phyloP scores from a whole-genome alignment of 64 coral and sea anemone genomes.

The Stichodactyla helianthus region DNA sequence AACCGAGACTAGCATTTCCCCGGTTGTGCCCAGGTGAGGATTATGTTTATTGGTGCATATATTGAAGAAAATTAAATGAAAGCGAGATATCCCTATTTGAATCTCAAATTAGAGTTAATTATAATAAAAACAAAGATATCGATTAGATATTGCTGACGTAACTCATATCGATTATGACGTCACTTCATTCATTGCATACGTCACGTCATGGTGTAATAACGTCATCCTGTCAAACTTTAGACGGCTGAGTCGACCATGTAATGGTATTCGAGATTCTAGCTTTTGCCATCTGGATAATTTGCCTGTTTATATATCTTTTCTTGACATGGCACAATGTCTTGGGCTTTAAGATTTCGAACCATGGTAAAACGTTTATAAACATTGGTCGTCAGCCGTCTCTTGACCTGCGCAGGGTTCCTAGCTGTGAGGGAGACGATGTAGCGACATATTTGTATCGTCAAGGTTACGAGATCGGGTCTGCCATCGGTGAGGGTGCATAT shows the following conservation, averaged over 20 bases:
- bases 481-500: conserved; percentile 70
- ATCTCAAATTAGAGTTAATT: no score
- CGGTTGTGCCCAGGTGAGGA: no score
- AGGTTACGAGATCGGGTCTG: conserved; percentile 53
- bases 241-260: not conserved
- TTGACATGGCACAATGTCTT: not conserved
- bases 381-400: not conserved
- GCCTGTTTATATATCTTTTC: not conserved
- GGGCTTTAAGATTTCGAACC: not conserved
- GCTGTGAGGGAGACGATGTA: conserved; percentile 6
- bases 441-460: conserved; percentile 19
- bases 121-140: no score
- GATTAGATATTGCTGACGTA: no score
- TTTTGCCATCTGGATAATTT: not conserved
- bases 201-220: not conserved
- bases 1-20: no score
- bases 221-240: not conserved
- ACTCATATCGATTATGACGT: no score
- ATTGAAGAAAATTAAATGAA: no score
- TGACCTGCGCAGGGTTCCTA: conserved; percentile 23
- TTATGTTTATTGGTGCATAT: no score
- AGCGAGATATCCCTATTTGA: no score
- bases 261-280: not conserved
- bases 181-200: no score
- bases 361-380: not conserved